These are phyloP conservation scores for Apaloderma vittatum DNA, from an alignment of 2,113 vertebrate genomes.

Conservation along the genomic window DNA sequence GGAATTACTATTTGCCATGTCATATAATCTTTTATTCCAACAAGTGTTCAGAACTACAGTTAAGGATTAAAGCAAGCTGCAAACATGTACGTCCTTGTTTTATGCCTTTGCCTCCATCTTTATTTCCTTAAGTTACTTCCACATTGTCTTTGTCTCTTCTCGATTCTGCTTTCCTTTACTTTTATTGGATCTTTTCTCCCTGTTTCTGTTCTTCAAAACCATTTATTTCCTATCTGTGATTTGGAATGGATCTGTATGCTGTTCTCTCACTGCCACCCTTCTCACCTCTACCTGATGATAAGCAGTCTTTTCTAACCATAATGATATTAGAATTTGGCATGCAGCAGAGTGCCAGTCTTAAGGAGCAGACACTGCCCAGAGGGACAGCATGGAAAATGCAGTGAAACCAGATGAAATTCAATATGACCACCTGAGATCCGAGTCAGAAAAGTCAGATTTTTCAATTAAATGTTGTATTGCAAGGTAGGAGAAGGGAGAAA, in stretches of 20 bases:
- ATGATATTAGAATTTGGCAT: not conserved
- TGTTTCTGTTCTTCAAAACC: not conserved
- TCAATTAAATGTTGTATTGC: not conserved
- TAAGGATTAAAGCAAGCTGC: not conserved
- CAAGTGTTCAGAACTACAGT: not conserved
- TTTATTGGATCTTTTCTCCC: not conserved
- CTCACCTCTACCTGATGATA: not conserved
- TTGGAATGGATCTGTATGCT: not conserved
- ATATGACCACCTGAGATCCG: not conserved
- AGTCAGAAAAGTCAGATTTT: conserved; percentile 12
- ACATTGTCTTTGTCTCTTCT: not conserved
- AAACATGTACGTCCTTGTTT: not conserved
- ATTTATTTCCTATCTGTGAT: not conserved
- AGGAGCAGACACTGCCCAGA: not conserved
- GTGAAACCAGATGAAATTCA: conserved; percentile 32
- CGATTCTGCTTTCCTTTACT: not conserved
- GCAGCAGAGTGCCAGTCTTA: not conserved
- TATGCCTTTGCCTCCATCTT: not conserved
- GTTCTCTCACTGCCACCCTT: not conserved
- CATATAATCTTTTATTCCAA: not conserved
- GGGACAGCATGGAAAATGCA: not conserved
- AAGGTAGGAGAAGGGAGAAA: not conserved
- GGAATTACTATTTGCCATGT: not conserved
- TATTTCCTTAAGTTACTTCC: conserved; percentile 3
- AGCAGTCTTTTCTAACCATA: not conserved